Conservation (phyloP, 2,888 invertebrate genomes). For the Vanessa cardui region DNA sequence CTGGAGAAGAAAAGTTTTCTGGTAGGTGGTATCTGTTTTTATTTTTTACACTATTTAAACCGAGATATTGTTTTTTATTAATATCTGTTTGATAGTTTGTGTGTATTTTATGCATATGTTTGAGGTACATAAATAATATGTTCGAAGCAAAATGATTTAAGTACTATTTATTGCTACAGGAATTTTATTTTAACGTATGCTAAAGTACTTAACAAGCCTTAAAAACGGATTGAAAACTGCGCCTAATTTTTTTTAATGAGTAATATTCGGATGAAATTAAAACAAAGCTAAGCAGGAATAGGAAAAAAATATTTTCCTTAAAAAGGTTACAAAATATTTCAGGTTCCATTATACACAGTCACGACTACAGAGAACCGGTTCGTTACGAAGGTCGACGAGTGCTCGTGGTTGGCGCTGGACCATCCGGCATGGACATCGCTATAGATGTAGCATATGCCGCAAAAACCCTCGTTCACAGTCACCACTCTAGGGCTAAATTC, state of each 20-base stretch:
- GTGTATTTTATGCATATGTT: too few relatives aligned
- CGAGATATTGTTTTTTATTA: too few relatives aligned
- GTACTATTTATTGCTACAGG: too few relatives aligned
- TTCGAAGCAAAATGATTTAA: too few relatives aligned
- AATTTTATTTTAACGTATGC: too few relatives aligned
- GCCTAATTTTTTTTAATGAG: too few relatives aligned
- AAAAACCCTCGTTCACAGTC: conserved; percentile 75
- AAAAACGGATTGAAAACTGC: too few relatives aligned
- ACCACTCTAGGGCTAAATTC: conserved; percentile 69
- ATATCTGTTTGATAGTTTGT: too few relatives aligned
- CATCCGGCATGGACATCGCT: conserved; percentile 89
- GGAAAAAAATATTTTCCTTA: too few relatives aligned
- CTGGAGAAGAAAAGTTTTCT: conserved; percentile 64
- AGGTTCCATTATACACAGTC: conserved; percentile 87
- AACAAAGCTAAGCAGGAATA: too few relatives aligned
- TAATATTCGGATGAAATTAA: not conserved
- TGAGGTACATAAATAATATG: too few relatives aligned
- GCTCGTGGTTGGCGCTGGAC: conserved; percentile 86
- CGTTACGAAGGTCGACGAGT: conserved; percentile 83
- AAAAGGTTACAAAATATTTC: conserved; percentile 47
- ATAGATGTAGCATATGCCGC: conserved; percentile 82
- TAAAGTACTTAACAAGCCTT: too few relatives aligned
- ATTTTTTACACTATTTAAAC: not conserved
- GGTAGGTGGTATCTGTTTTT: conserved; percentile 50
- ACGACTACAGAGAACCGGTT: conserved; percentile 86